Percentiles rank a stretch among this genome's conserved stretches.
Conservation (phyloP, 1,140 invertebrate genomes). For the Drosophila teissieri region DNA sequence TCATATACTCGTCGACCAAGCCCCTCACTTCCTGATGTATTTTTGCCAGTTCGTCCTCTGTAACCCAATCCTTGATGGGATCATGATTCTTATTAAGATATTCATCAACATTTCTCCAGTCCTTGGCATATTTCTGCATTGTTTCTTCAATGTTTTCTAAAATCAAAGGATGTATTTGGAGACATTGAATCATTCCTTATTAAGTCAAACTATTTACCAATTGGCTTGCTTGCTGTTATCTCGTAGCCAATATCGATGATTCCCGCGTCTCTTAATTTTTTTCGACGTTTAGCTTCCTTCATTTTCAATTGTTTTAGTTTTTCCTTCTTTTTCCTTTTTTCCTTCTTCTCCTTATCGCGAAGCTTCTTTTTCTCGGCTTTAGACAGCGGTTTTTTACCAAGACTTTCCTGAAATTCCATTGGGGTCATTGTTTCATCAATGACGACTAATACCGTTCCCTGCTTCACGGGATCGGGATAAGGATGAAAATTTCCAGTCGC, state of each 20-base stretch:
- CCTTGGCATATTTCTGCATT: conserved; percentile 83
- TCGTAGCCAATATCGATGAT: conserved; percentile 73
- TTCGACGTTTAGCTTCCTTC: conserved; percentile 64
- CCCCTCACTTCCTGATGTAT: conserved; percentile 86
- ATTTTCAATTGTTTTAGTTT: conserved; percentile 69
- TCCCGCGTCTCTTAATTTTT: conserved; percentile 76
- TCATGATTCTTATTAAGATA: conserved; percentile 84
- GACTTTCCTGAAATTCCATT: conserved; percentile 84
- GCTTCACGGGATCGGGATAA: conserved; percentile 85
- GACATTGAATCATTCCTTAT: too few relatives aligned
- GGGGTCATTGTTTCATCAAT: conserved; percentile 86
- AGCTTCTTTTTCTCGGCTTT: conserved; percentile 69
- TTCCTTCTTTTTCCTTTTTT: conserved; percentile 49
- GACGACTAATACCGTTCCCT: conserved; percentile 86
- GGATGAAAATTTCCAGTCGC: conserved; percentile 85
- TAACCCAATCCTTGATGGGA: conserved; percentile 85
- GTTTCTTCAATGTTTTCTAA: conserved; percentile 70
- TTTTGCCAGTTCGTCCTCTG: conserved; percentile 85
- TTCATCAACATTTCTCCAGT: conserved; percentile 85
- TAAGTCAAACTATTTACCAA: conserved; percentile 36
- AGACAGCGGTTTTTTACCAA: conserved; percentile 78
- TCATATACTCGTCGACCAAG: conserved; percentile 87
- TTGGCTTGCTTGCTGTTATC: conserved; percentile 54
- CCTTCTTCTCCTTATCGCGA: conserved; percentile 66
- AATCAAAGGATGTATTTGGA: not conserved